Base-by-base conservation (phyloP, 1,140 invertebrate species). In the Diploscapter pachys region DNA sequence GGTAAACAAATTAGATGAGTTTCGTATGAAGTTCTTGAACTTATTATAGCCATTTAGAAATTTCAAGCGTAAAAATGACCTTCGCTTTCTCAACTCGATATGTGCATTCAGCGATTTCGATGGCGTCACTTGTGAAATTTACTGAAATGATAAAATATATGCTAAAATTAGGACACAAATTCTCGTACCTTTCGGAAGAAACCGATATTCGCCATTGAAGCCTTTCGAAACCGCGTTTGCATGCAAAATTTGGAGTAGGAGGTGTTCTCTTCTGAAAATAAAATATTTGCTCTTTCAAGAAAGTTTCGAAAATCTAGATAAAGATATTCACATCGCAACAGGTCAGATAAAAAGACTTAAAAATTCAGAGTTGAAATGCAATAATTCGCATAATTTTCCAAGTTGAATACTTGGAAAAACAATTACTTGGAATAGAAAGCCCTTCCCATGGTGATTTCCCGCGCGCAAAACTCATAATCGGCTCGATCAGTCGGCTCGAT, bases 241-340 rank as follows among this genome's bases (percentile, higher is more conserved):
- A 74, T 64, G 64, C n/a, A 48, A 51, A 56, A 74, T 59, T 74
- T 74, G 73, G 8, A 74, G 57, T n/a, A 74, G 73, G 70, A 74
- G 70, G 66, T 74, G 73, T 31, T 31, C 31, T 31, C 31, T 31
- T 31, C 31, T 31, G 31, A 31, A 31, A 31, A 31, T 31, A 31
- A 31, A 31, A 31, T 31, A 31, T 31, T 31, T 65, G 73, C 52
- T 74, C 73, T 49, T 67, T 74, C 61, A 72, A 72, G 62, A 53
- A 55, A 73, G 6, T 63, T 66, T 8, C 6, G 31, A 57, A 13
- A 72, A 8, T 55, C 31, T 74, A 50, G 56, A 50, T 55, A 11
- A 6, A 48, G 5, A 31, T 31, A 31, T 31, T 31, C 31, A 31
- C 31, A 31, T 31, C 31, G 31, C 31, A 31, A 31, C 31, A 31